Evolutionary conservation across 2,888 invertebrate species (phyloP).

Genomic region (Ectemnius continuus): DNA sequence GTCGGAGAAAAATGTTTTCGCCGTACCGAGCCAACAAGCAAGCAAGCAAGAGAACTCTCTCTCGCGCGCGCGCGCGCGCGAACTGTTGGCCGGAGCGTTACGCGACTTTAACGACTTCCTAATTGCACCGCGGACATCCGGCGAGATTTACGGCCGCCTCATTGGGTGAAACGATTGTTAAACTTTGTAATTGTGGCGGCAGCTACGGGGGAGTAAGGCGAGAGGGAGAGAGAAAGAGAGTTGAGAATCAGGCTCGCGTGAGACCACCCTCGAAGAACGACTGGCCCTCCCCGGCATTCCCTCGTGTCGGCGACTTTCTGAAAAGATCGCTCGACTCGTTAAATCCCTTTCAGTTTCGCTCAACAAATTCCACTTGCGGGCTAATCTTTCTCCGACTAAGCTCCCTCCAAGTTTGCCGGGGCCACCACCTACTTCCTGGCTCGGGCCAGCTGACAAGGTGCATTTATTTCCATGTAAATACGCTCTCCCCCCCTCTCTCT

Average conservation of each 20-base stretch:
- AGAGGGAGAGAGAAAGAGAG: too few species aligned
- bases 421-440: too few species aligned
- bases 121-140: conserved; percentile 1
- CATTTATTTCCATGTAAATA: conserved; percentile 61
- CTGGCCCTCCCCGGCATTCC: neutral
- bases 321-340: conserved; percentile 1
- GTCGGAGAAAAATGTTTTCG: conserved; percentile 1
- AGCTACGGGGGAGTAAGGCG: neutral
- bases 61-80: neutral
- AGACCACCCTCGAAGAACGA: neutral
- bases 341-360: conserved; percentile 7
- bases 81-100: neutral
- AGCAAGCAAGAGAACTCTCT: too few species aligned
- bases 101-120: conserved; percentile 8
- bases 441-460: conserved; percentile 41
- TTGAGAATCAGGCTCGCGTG: neutral
- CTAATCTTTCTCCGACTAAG: conserved; percentile 12
- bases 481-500: conserved; percentile 7
- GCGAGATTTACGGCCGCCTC: neutral
- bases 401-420: neutral
- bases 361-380: neutral
- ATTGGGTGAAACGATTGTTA: conserved; percentile 5
- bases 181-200: neutral
- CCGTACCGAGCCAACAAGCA: too few species aligned
- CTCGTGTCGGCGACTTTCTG: neutral